A percentile compares a stretch with the other conserved stretches of the same genome.
Conservation (phyloP, 2,888 invertebrate genomes). For the Protodeltote pygarga region DNA sequence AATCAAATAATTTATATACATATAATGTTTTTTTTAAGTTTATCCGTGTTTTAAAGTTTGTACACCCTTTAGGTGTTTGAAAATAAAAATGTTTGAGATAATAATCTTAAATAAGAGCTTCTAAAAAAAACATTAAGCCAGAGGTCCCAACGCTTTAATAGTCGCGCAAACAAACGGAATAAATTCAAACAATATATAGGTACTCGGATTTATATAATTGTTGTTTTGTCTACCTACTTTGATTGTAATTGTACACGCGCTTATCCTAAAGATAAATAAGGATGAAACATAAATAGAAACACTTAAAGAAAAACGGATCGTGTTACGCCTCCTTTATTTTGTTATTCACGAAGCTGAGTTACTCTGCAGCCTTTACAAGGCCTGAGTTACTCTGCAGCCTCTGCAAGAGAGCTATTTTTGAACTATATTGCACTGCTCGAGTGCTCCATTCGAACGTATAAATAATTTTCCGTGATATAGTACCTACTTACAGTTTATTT, state of each 20-base stretch:
- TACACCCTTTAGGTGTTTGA: too few species aligned
- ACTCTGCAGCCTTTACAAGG: conserved; percentile 7
- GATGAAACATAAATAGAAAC: conserved; percentile 29
- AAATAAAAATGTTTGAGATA: too few species aligned
- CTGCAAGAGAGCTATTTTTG: conserved; percentile 27
- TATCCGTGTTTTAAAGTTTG: too few species aligned
- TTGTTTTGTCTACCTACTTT: conserved; percentile 3
- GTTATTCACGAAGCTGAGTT: conserved; percentile 17
- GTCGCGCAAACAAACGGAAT: too few species aligned
- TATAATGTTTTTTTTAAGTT: too few species aligned
- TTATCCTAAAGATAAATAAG: conserved; percentile 14
- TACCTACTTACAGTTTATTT: too few species aligned
- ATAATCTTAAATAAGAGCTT: too few species aligned
- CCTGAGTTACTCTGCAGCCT: conserved; percentile 14
- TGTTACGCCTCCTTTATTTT: conserved; percentile 34
- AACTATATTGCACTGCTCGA: conserved; percentile 9
- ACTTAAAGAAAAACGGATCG: conserved; percentile 36
- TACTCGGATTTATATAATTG: too few species aligned
- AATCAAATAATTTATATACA: too few species aligned
- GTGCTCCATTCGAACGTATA: not conserved
- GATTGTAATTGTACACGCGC: not conserved
- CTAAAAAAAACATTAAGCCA: too few species aligned
- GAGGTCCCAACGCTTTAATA: too few species aligned
- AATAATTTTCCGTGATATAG: not conserved
- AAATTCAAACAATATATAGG: too few species aligned